A percentile compares a stretch with the other conserved stretches of the same genome.
These are phyloP conservation scores for Hystrix cristata DNA, from an alignment of 2,113 vertebrate species.

Conservation along the genomic window DNA sequence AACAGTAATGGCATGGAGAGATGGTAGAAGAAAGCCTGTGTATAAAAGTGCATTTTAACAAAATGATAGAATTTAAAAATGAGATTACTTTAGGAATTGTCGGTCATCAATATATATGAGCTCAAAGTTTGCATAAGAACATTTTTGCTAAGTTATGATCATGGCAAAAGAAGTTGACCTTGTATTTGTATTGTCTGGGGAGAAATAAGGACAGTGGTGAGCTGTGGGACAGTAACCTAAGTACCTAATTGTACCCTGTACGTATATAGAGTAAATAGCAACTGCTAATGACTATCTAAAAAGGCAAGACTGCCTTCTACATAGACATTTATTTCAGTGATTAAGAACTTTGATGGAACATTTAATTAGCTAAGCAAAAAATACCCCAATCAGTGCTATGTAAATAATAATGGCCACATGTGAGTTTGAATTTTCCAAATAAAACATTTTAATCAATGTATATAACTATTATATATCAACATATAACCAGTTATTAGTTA, in stretches of 20 bases:
- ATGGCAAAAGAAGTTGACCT: conserved; percentile 9
- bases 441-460: background rate
- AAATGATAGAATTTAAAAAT: conserved; percentile 25
- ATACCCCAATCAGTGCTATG: background rate
- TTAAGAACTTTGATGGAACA: conserved; percentile 10
- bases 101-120: conserved; percentile 34
- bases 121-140: background rate
- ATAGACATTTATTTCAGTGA: background rate
- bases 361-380: conserved; percentile 38
- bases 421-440: conserved; percentile 39
- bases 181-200: background rate
- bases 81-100: background rate
- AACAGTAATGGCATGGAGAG: background rate
- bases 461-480: background rate
- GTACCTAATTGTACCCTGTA: background rate
- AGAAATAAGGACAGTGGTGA: background rate
- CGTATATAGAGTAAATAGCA: background rate
- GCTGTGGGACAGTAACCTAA: conserved; percentile 2
- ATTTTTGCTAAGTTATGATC: background rate
- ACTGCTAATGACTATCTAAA: background rate
- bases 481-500: background rate
- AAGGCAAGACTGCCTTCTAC: conserved; percentile 21
- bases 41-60: background rate
- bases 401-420: background rate
- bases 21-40: conserved; percentile 5